phyloP scores from a whole-genome alignment of 2,113 vertebrate genomes.

The Platysternon megacephalum region DNA sequence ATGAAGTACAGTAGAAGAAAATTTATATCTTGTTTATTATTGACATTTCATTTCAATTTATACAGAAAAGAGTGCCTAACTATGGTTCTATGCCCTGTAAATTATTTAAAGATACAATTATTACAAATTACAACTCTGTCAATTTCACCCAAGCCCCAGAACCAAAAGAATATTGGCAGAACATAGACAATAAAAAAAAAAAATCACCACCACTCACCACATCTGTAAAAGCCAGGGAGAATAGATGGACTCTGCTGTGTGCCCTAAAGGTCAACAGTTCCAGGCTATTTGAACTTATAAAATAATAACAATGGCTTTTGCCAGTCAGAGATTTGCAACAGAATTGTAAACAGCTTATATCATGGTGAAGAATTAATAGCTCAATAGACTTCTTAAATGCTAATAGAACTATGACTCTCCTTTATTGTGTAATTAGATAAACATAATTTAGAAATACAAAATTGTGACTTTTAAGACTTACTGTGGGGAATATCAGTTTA shows the following conservation, averaged over 20 bases:
- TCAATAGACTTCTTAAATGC: neutral
- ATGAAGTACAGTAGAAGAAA: accelerated
- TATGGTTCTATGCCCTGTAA: neutral
- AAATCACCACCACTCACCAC: neutral
- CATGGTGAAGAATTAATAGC: neutral
- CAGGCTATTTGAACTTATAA: neutral
- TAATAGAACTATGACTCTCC: neutral
- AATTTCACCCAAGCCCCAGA: neutral
- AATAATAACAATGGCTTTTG: neutral
- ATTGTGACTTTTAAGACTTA: neutral
- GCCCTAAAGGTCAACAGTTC: neutral
- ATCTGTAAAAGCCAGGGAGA: neutral
- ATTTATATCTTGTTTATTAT: neutral
- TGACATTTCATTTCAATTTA: neutral
- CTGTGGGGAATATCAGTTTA: neutral
- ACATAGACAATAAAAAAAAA: neutral
- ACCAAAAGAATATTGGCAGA: neutral
- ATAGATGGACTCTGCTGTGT: neutral
- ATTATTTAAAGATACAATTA: neutral
- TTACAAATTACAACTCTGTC: neutral
- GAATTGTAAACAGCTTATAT: neutral
- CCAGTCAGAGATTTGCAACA: neutral
- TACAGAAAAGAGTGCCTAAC: neutral
- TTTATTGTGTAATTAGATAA: neutral
- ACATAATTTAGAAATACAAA: neutral